Evolutionary conservation across 1,140 invertebrate species (phyloP).

Genomic region (Drosophila pectinifera): DNA sequence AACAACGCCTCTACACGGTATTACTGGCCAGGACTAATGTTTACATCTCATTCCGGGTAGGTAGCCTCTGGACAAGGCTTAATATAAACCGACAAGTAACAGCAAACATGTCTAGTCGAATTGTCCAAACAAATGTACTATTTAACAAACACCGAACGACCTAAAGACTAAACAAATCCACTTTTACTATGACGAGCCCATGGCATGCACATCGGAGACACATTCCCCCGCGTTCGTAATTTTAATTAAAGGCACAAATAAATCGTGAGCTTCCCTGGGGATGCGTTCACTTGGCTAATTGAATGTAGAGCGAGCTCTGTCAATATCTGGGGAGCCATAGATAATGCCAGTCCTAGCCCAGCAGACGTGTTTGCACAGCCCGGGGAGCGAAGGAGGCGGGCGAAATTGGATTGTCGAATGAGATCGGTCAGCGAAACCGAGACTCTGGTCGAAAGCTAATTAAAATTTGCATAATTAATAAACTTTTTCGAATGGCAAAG

Average conservation of each 20-base stretch:
- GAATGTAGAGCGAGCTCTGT: slow-evolving; percentile 37
- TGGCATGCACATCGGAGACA: slow-evolving; percentile 1
- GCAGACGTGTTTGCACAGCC: slow-evolving; percentile 39
- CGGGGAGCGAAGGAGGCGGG: neutral
- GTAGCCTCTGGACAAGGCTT: neutral
- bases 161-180: slow-evolving; percentile 14
- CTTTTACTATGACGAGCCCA: neutral
- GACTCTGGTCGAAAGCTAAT: slow-evolving; percentile 48
- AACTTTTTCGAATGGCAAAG: slow-evolving; percentile 47
- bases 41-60: neutral
- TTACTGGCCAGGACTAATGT: too few species aligned
- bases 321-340: slow-evolving; percentile 36
- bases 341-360: slow-evolving; percentile 43
- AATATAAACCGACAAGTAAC: slow-evolving; percentile 5
- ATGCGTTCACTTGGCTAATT: slow-evolving; percentile 66
- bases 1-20: too few species aligned
- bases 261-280: slow-evolving; percentile 47
- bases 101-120: slow-evolving; percentile 13
- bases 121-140: slow-evolving; percentile 28
- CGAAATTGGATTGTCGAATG: slow-evolving; percentile 34
- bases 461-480: slow-evolving; percentile 77
- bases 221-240: slow-evolving; percentile 40
- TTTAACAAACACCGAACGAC: slow-evolving; percentile 17
- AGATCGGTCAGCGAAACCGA: slow-evolving; percentile 61
- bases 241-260: slow-evolving; percentile 75